Evolutionary conservation across 2,797 vertebrate species (phyloP), one percentile per base, ranked within the genome.

Genomic region (Poecilia velifera): DNA sequence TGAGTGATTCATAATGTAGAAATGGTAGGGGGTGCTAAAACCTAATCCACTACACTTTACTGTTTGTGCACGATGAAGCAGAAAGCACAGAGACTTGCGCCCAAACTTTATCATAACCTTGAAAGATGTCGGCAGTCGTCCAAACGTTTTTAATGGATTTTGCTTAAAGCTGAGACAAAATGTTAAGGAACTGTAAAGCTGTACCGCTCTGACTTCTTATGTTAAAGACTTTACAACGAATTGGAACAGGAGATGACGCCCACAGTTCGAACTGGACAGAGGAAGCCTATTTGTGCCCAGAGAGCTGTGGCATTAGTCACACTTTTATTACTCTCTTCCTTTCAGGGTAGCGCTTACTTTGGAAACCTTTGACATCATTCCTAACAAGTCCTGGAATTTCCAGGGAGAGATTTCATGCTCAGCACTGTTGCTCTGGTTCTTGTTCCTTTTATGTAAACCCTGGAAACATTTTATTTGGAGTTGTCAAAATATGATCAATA

Each of bases 21-120:
- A 86, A 86, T 91, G 93, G 88, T 91, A 92, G 91, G 88, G 92
- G 91, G 84, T 86, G 93, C 92, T 94, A 86, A 90, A 93, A 76
- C 79, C 91, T 89, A 91, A 93, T 93, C 89, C 89, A 93, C 89
- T 90, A 91, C 82, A 78, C 81, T 64, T 72, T 28, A 39, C 73
- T 73, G 55, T 75, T 74, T 83, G 83, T 76, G 70, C 43, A 70
- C 79, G 86, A 78, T 73, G 8, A 74, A 77, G 55, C 81, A 64
- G 43, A 28, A 53, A 83, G 78, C 28, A 78, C 36, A 0, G 41
- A 70, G 62, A 82, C 81, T 81, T 1, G 5, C 0, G 75, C 36
- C 73, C 84, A 80, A 85, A 82, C 88, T 72, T 59, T 0, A 1
- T n/a, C 18, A 74, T 74, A 83, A 76, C 76, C 49, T 79, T 25